Evolutionary conservation across 2,888 invertebrate species (phyloP), one percentile per base, ranked within the genome.

Genomic region (Dendrolimus pini): DNA sequence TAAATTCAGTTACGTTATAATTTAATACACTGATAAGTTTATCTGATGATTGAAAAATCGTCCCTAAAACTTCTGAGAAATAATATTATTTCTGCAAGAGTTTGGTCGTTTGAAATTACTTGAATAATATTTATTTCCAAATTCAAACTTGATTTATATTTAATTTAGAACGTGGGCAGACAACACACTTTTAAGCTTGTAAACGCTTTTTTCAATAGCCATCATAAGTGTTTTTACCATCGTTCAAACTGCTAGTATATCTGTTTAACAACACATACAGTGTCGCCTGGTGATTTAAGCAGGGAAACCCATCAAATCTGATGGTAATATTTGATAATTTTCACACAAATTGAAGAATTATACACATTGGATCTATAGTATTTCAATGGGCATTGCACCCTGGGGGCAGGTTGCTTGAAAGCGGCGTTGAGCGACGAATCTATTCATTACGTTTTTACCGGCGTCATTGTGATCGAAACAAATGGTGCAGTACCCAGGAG

Each of bases 401-500:
- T 61, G 65, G 56, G 69, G 74, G 71, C 76, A 76, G 73, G 75
- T 63, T 68, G 68, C 58, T 57, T 63, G 57, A 61, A 60, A 66
- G 65, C 66, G 59, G 56, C 55, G 60, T 65, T 64, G 72, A 75
- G 66, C 70, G 69, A 71, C 71, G 70, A 69, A 74, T 72, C 76
- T 75, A 80, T 78, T 80, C 75, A 79, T 80, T 80, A 74, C 56
- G 58, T 65, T 76, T 80, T 78, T 77, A 70, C 71, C 62, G 30
- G 30, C 60, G 59, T 65, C 62, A 69, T 75, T 71, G 70, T 77
- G 57, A 64, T 62, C 12, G 12, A 9, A 47, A 47, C 9, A 47
- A 47, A 12, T 47, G 47, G 3, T 12, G 47, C 12, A 47, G 47
- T 47, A 47, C 9, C 47, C 9, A 47, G 9, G 9, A 47, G 12